These are phyloP conservation scores for Loris lydekkerianus DNA, from an alignment of 2,797 vertebrate species.

Conservation along the genomic window DNA sequence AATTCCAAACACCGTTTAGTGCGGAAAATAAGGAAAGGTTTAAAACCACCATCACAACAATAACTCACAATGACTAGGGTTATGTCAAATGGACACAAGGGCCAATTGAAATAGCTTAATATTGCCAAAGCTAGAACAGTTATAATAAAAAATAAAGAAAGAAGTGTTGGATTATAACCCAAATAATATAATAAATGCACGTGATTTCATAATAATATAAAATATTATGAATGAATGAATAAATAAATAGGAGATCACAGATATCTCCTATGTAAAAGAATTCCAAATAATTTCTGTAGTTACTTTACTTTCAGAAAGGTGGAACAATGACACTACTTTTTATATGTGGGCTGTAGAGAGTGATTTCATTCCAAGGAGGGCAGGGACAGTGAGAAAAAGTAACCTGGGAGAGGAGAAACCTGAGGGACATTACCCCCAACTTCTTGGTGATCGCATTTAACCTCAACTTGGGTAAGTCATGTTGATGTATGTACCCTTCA, in stretches of 20 bases:
- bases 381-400: not conserved
- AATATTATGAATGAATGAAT: not conserved
- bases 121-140: not conserved
- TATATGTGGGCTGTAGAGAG: not conserved
- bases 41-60: too few relatives aligned
- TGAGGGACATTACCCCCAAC: not conserved
- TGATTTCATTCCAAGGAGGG: not conserved
- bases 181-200: not conserved
- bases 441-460: not conserved
- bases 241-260: not conserved
- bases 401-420: not conserved
- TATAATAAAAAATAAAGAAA: not conserved
- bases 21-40: not conserved
- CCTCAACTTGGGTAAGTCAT: not conserved
- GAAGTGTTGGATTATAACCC: not conserved
- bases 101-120: not conserved
- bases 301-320: not conserved
- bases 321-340: not conserved
- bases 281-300: not conserved
- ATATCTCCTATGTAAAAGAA: not conserved
- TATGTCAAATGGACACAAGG: not conserved
- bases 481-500: not conserved
- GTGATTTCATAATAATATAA: not conserved
- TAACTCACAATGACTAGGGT: not conserved
- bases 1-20: not conserved